Evolutionary conservation across 2,113 vertebrate species (phyloP), one percentile per base, ranked within the genome.

Genomic region (Perccottus glenii): DNA sequence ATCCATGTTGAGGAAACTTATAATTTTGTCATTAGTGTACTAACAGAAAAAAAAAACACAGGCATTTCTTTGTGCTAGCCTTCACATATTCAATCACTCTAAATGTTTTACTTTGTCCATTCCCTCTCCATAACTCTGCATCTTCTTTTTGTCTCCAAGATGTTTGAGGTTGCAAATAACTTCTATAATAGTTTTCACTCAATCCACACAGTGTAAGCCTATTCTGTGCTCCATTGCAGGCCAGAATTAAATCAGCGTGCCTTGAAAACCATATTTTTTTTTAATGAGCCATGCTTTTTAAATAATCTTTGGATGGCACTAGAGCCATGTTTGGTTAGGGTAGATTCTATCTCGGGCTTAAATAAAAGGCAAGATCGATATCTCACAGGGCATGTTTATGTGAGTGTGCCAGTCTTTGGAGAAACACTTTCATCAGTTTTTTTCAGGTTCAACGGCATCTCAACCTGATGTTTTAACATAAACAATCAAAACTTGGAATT

Each of bases 201-300:
- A 55, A 10, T 85, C 52, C 74, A 83, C 68, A 84, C 70, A 51
- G 73, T 68, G 72, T 70, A 78, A 86, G 66, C 63, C 64, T 56
- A 82, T 84, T 77, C 71, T 77, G 55, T 67, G 67, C 57, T 70
- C 51, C 51, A 63, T 80, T 69, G 72, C 73, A 46, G 73, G 68
- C 64, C 33, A 67, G 73, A 87, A 72, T 81, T 51, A 77, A 83
- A 88, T 70, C 52, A 64, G 70, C 72, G 60, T 66, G 71, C 44
- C 52, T 79, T 71, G 72, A 80, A 84, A 82, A 65, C 64, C 72
- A 61, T 77, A 57, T 85, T 76, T 52, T 85, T 76, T 52, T 73
- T 67, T 78, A 90, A 89, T 80, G 75, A 90, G 65, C 78, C 87
- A 81, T 87, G 77, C 78, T 70, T 85, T 90, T 87, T 84, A 71